These are phyloP conservation scores for Cherax destructor DNA, from an alignment of 1,140 invertebrate genomes.

Conservation along the genomic window DNA sequence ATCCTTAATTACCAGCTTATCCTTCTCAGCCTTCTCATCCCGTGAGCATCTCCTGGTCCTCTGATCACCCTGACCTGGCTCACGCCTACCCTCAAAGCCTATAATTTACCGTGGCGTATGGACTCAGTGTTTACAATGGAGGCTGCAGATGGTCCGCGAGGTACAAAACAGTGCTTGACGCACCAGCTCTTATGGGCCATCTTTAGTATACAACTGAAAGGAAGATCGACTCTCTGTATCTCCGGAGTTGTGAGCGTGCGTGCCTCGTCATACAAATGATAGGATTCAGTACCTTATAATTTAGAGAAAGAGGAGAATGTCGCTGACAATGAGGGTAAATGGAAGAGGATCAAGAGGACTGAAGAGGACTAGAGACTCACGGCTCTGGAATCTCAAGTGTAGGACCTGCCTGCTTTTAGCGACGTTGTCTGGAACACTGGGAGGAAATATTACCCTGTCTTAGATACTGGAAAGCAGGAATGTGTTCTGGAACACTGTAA, in stretches of 20 bases:
- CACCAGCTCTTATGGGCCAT: not conserved
- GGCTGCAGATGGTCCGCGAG: not conserved
- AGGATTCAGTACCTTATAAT: constrained; percentile 39
- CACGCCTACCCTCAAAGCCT: constrained; percentile 22
- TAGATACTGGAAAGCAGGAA: too few relatives aligned
- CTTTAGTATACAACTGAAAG: not conserved
- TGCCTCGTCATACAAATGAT: constrained; percentile 5
- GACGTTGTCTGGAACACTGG: not conserved
- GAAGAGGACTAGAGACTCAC: not conserved
- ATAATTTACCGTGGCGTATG: constrained; percentile 45
- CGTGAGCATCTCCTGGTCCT: not conserved
- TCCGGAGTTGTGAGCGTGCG: not conserved
- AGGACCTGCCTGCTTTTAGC: not conserved
- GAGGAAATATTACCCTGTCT: too few relatives aligned
- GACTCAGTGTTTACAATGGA: constrained; percentile 19
- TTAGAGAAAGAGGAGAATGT: constrained; percentile 41
- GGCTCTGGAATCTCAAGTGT: not conserved
- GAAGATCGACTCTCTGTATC: not conserved
- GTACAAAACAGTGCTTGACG: not conserved
- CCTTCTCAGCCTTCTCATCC: too few relatives aligned
- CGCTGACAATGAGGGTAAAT: constrained; percentile 28
- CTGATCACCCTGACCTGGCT: not conserved
- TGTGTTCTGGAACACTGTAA: too few relatives aligned
- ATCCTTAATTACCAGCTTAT: too few relatives aligned
- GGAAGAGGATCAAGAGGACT: constrained; percentile 29